Evolutionary conservation across 2,888 invertebrate genomes (phyloP).

Genomic region (Stenchaetothrips biformis): DNA sequence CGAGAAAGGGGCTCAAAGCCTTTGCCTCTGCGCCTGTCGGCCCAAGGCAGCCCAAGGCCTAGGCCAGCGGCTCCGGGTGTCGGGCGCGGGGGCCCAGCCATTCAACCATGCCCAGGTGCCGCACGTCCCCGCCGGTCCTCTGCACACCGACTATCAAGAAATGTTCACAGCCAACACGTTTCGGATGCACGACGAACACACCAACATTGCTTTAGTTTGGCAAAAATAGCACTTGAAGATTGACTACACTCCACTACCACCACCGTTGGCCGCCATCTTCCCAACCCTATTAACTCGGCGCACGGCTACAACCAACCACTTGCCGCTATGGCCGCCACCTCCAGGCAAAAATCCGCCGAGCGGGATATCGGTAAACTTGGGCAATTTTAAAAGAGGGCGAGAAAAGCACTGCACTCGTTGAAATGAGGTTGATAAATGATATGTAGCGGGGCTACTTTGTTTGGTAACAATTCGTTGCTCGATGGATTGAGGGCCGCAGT

Average conservation of each 20-base stretch:
- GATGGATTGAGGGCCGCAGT: conserved; percentile 3
- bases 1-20: not conserved
- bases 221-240: not conserved
- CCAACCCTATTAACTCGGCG: conserved; percentile 17
- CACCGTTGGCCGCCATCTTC: conserved; percentile 17
- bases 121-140: not conserved
- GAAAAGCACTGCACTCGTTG: not conserved
- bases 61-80: not conserved
- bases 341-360: not conserved
- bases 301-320: conserved; percentile 16
- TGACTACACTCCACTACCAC: conserved; percentile 5
- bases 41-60: not conserved
- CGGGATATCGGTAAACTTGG: not conserved
- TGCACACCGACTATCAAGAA: conserved; percentile 10
- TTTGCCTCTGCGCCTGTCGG: not conserved
- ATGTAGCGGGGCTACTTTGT: conserved; percentile 7
- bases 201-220: conserved; percentile 10
- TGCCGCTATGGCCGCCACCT: conserved; percentile 10
- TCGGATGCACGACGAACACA: not conserved
- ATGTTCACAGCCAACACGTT: conserved; percentile 18
- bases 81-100: conserved; percentile 12
- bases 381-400: not conserved
- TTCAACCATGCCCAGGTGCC: not conserved
- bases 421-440: not conserved
- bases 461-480: conserved; percentile 18